Evolutionary conservation across 2,888 invertebrate species (phyloP).

Genomic region (Polydrusus pterygomalis): DNA sequence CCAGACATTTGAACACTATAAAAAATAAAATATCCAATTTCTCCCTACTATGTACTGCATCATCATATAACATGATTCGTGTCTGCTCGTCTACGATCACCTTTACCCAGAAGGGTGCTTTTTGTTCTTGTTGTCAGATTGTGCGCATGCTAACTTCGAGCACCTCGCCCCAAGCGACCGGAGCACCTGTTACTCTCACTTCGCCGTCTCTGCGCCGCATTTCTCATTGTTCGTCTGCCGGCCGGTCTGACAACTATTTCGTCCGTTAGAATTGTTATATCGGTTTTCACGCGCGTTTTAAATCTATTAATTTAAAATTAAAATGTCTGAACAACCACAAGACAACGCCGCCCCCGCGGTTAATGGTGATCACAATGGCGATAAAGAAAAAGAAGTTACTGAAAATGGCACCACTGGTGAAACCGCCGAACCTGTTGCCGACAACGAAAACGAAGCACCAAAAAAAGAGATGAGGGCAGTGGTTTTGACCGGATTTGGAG

Average conservation of each 20-base stretch:
- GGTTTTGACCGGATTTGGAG: slow-evolving; percentile 89
- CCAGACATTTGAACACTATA: too few species aligned
- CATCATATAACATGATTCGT: not conserved
- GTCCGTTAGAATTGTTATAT: slow-evolving; percentile 37
- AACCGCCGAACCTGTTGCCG: slow-evolving; percentile 67
- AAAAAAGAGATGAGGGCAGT: slow-evolving; percentile 91
- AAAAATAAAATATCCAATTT: too few species aligned
- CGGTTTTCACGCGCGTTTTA: slow-evolving; percentile 32
- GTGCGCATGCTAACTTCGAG: slow-evolving; percentile 64
- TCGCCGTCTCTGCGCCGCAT: slow-evolving; percentile 50
- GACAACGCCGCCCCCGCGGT: slow-evolving; percentile 55
- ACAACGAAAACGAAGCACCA: slow-evolving; percentile 73
- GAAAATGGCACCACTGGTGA: slow-evolving; percentile 72
- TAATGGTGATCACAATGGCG: slow-evolving; percentile 61
- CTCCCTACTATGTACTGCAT: too few species aligned
- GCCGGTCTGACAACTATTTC: slow-evolving; percentile 49
- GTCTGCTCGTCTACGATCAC: slow-evolving; percentile 10
- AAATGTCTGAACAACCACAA: slow-evolving; percentile 64
- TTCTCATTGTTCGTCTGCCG: slow-evolving; percentile 64
- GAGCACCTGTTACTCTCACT: slow-evolving; percentile 65
- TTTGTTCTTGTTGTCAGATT: slow-evolving; percentile 58
- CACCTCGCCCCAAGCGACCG: slow-evolving; percentile 65
- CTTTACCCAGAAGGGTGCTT: slow-evolving; percentile 56
- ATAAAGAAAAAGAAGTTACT: slow-evolving; percentile 65
- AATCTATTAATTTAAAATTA: slow-evolving; percentile 30